phyloP scores from a whole-genome alignment of 2,797 vertebrate genomes.

The Trichosurus vulpecula region DNA sequence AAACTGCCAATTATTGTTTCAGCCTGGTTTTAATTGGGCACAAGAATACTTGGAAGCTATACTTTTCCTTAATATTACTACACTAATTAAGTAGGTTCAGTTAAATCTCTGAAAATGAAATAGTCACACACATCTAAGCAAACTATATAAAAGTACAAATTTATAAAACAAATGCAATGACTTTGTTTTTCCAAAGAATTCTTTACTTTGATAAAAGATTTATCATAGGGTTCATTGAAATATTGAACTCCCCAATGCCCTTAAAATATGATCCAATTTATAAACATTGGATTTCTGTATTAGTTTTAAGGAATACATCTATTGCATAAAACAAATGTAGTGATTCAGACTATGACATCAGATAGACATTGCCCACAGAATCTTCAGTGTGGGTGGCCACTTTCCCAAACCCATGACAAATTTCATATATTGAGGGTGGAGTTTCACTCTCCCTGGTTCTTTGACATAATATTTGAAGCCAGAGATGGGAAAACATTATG shows the following conservation, averaged over 20 bases:
- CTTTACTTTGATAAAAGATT: conserved; percentile 23
- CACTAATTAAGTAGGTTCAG: conserved; percentile 35
- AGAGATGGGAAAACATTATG: conserved; percentile 15
- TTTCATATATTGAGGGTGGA: background rate
- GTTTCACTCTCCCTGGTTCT: conserved; percentile 30
- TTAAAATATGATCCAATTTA: conserved; percentile 50
- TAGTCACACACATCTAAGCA: conserved; percentile 18
- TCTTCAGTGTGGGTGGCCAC: background rate
- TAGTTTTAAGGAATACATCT: conserved; percentile 22
- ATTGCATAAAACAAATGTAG: conserved; percentile 36
- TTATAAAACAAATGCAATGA: conserved; percentile 12
- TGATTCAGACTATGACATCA: conserved; percentile 17
- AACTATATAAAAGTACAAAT: conserved; percentile 38
- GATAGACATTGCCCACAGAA: background rate
- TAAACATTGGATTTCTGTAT: conserved; percentile 37
- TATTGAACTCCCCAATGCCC: background rate
- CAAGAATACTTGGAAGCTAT: conserved; percentile 18
- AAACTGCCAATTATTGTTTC: conserved; percentile 28
- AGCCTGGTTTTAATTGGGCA: conserved; percentile 23
- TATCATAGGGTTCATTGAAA: conserved; percentile 32
- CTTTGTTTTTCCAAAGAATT: conserved; percentile 7
- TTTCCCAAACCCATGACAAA: conserved; percentile 5
- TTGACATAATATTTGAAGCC: conserved; percentile 21
- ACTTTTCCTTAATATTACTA: background rate
- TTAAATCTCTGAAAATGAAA: conserved; percentile 54